Evolutionary conservation across 35 echinoderm and acorn worm genomes (phyloP).

Genomic region (Apostichopus californicus): DNA sequence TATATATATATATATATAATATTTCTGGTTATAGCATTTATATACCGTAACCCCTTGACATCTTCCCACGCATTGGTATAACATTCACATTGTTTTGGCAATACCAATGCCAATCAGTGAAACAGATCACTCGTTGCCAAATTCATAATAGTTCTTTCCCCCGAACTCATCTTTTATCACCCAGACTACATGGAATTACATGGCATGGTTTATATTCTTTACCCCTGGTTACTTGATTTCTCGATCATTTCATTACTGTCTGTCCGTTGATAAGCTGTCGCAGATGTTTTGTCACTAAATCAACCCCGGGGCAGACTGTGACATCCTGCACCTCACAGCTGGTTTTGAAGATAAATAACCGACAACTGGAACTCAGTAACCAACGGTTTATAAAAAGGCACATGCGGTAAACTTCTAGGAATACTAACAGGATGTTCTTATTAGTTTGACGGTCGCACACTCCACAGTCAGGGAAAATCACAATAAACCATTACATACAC

Average conservation of each 20-base stretch:
- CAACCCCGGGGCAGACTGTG: conserved; percentile 18
- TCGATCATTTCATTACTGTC: conserved; percentile 18
- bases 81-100: too few relatives aligned
- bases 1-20: too few relatives aligned
- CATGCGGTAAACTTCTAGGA: conserved; percentile 21
- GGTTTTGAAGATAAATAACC: conserved; percentile 17
- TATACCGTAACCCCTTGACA: too few relatives aligned
- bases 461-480: background rate
- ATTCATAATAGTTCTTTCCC: background rate
- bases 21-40: too few relatives aligned
- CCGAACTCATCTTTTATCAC: background rate
- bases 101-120: too few relatives aligned
- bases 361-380: background rate
- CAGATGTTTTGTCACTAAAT: conserved; percentile 44
- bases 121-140: too few relatives aligned
- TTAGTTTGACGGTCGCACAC: background rate
- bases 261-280: conserved; percentile 2
- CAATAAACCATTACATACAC: background rate
- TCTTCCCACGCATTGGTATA: too few relatives aligned
- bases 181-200: background rate
- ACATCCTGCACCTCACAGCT: conserved; percentile 19
- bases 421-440: conserved; percentile 35
- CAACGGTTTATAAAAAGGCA: background rate
- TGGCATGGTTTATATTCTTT: background rate
- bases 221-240: background rate